Evolutionary conservation across 2,888 invertebrate genomes (phyloP).

Genomic region (Meteorus colon): DNA sequence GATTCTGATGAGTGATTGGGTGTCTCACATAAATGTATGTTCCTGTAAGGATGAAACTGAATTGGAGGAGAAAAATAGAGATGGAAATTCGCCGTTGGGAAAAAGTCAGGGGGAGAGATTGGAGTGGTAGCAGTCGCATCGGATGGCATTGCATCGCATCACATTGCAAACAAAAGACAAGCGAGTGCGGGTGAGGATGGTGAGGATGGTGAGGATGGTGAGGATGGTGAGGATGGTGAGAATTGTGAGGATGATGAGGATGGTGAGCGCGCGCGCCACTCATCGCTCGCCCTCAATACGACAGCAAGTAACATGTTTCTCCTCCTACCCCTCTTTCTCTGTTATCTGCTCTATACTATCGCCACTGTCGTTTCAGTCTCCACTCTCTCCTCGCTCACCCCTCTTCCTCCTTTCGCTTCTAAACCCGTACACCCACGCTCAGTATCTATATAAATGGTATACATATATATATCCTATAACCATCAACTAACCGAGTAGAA

Average conservation of each 20-base stretch:
- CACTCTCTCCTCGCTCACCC: neutral
- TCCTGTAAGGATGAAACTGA: neutral
- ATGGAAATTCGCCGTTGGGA: neutral
- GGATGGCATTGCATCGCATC: constrained; percentile 45
- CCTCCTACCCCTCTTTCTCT: constrained; percentile 31
- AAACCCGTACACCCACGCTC: neutral
- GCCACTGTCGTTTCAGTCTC: constrained; percentile 43
- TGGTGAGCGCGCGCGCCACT: constrained; percentile 63
- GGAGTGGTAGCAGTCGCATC: constrained; percentile 19
- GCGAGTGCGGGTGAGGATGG: constrained; percentile 49
- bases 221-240: neutral
- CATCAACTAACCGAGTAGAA: constrained; percentile 41
- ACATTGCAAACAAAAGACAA: constrained; percentile 72
- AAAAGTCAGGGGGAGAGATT: constrained; percentile 31
- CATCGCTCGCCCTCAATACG: constrained; percentile 69
- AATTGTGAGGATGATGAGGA: no score
- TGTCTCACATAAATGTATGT: neutral
- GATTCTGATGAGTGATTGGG: no score
- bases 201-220: constrained; percentile 6
- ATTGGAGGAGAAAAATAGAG: constrained; percentile 13
- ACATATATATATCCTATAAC: neutral
- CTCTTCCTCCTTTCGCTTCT: constrained; percentile 2
- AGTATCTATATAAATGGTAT: no score
- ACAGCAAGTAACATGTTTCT: constrained; percentile 69
- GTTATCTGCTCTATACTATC: constrained; percentile 42